Evolutionary conservation across 2,888 invertebrate species (phyloP), one percentile per base, ranked within the genome.

Genomic region (Falcaria lacertinaria): DNA sequence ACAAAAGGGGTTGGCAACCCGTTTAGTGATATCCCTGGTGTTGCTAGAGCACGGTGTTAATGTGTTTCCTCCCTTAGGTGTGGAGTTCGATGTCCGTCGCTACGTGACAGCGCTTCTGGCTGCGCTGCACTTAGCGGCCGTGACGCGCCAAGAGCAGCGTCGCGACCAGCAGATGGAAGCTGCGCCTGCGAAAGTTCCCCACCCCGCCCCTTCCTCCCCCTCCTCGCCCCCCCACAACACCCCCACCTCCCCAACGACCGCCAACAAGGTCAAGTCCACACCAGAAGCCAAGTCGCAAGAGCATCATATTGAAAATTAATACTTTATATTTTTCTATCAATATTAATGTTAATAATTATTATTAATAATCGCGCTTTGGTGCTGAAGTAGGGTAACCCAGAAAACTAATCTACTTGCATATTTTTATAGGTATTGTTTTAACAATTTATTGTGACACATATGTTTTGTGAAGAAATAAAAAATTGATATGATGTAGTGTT

Each of bases 81-180:
- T 87, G 4, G 88, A 88, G 43, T 48, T 87, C 28, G 88, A 88
- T 43, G 71, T 84, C 1, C 84, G 84, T 16, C 84, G 88, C 15
- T 89, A 89, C 67, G 54, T 86, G 15, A 81, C 82, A 0, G 88
- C 88, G 0, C 48, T 88, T 14, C 64, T 89, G 3, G 88, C 88
- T 0, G 88, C 87, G 0, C 61, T 89, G 1, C 88, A 89, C 56
- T 78, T 89, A 19, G 87, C 88, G 16, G 75, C 65, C 36, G 87
- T 85, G 15, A 88, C 87, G 38, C 76, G 75, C 50, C 69, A 79
- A 45, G 79, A 85, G 52, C 79, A 77, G 25, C 70, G n/a, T n/a
- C n/a, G n/a, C n/a, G n/a, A n/a, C n/a, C n/a, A n/a, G n/a, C n/a
- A n/a, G n/a, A n/a, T n/a, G n/a, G 70, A 70, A 37, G 58, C 56